phyloP scores from a whole-genome alignment of 2,888 invertebrate species.

The Seira ritae region DNA sequence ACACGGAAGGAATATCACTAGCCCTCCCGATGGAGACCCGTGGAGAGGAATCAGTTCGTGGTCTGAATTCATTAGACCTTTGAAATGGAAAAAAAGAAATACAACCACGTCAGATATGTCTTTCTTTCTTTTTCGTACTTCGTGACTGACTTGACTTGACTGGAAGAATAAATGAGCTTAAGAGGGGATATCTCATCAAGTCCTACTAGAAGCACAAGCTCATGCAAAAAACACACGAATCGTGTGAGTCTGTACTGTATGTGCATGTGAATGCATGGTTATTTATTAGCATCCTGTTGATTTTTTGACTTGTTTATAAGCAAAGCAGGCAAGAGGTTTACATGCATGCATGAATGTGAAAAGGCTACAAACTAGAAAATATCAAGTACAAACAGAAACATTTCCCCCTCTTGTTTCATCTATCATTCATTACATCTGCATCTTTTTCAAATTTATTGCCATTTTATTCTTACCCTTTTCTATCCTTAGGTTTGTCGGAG shows the following conservation, averaged over 20 bases:
- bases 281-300: conserved; percentile 67
- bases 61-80: conserved; percentile 70
- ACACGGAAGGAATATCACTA: conserved; percentile 65
- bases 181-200: conserved; percentile 8
- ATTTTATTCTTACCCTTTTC: conserved; percentile 65
- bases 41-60: conserved; percentile 73
- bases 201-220: background rate
- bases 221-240: background rate
- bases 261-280: conserved; percentile 35
- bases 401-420: background rate
- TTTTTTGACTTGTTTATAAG: conserved; percentile 42
- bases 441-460: background rate
- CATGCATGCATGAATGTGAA: conserved; percentile 26
- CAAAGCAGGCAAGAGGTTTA: conserved; percentile 21
- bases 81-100: conserved; percentile 4
- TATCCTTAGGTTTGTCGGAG: conserved; percentile 68
- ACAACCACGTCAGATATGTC: conserved; percentile 12
- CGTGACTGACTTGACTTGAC: conserved; percentile 3
- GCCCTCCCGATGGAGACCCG: conserved; percentile 70
- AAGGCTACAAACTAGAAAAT: background rate
- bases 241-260: too few species aligned
- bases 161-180: background rate
- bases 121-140: background rate
- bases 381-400: conserved; percentile 4
- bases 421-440: conserved; percentile 29